These are phyloP conservation scores for Lacerta agilis DNA, from an alignment of 2,797 vertebrate genomes.

Conservation along the genomic window DNA sequence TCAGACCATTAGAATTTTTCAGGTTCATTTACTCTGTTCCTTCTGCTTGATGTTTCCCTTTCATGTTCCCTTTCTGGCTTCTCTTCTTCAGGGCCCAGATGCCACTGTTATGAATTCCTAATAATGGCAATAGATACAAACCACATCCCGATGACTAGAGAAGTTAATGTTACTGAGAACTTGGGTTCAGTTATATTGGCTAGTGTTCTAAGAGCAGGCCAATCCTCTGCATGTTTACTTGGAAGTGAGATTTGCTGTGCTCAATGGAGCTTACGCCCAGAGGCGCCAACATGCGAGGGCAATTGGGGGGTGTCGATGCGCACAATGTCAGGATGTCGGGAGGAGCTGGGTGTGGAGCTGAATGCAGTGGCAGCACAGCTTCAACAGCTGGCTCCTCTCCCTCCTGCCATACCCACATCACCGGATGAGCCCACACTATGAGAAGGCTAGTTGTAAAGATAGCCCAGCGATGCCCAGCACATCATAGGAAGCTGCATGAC, in stretches of 20 bases:
- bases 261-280: background rate
- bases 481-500: too few species aligned
- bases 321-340: too few species aligned
- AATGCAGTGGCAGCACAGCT: too few species aligned
- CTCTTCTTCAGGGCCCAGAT: background rate
- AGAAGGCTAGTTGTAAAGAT: too few species aligned
- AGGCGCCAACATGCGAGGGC: background rate
- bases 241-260: too few species aligned
- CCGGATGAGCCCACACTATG: too few species aligned
- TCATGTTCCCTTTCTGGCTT: background rate
- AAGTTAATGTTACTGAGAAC: background rate
- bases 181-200: background rate
- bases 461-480: too few species aligned
- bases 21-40: background rate
- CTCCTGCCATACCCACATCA: too few species aligned
- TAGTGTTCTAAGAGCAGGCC: background rate
- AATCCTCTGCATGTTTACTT: background rate
- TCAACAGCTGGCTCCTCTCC: too few species aligned
- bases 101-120: background rate
- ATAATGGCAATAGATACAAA: background rate
- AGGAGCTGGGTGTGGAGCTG: too few species aligned
- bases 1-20: background rate
- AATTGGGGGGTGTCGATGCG: too few species aligned
- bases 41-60: constrained; percentile 16
- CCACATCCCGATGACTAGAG: background rate